Conservation (phyloP, 1,140 invertebrate genomes). For the Brachionus koreanus region DNA sequence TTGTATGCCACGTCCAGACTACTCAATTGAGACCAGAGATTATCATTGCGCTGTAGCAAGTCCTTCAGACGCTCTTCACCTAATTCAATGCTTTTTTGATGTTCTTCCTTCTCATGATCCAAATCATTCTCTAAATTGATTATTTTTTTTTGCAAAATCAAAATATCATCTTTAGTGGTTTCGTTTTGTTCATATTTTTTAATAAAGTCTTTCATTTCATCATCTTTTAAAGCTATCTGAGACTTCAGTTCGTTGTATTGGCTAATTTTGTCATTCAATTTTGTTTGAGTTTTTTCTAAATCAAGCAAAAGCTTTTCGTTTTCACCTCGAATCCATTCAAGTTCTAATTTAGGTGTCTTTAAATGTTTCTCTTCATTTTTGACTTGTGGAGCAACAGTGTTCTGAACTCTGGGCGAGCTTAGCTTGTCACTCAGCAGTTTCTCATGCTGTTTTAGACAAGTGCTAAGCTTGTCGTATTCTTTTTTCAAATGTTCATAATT, state of each 20-base stretch:
- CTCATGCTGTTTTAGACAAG: constrained; percentile 28
- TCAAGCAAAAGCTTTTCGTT: constrained; percentile 42
- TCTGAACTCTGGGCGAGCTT: background rate
- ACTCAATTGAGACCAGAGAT: constrained; percentile 15
- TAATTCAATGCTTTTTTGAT: constrained; percentile 9
- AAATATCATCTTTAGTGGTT: constrained; percentile 28
- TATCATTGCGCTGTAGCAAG: constrained; percentile 11
- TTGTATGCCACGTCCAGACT: background rate
- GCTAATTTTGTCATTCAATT: constrained; percentile 30
- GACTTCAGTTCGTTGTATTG: constrained; percentile 4
- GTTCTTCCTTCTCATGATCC: background rate
- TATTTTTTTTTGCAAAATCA: constrained; percentile 18
- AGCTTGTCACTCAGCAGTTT: background rate
- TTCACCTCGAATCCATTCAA: constrained; percentile 38
- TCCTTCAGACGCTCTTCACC: constrained; percentile 26
- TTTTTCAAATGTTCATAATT: constrained; percentile 40
- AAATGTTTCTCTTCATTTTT: background rate
- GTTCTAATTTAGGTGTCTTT: constrained; percentile 12
- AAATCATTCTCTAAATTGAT: constrained; percentile 5
- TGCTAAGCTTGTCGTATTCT: constrained; percentile 31
- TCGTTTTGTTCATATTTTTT: constrained; percentile 38
- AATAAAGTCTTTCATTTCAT: constrained; percentile 41
- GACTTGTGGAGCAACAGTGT: background rate
- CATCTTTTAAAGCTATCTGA: constrained; percentile 20
- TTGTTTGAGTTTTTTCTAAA: constrained; percentile 22